Base-by-base conservation (phyloP, 2,888 invertebrate species). In the Reticulitermes lucifugus region DNA sequence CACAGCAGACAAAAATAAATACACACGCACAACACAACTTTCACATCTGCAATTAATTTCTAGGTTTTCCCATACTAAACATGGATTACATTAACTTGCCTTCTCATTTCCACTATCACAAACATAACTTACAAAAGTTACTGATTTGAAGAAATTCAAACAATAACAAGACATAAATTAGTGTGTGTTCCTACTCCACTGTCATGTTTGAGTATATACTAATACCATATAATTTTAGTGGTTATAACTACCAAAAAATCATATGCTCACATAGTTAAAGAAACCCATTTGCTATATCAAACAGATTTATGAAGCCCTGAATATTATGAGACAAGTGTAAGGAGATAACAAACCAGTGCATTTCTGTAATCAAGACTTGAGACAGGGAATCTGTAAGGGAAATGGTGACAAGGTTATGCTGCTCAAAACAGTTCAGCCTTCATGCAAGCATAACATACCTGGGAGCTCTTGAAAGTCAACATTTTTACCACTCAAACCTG, bases 1-100 rank as follows among this genome's bases (percentile, higher is more conserved):
- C 77, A 77, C 77, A 46, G 5, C 25, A 14, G 43, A 43, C 35
- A 75, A 14, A 75, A 75, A 77, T 77, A 77, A 77, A 77, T 77
- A 77, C 46, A 77, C 46, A 77, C 46, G n/a, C 77, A 77, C 77
- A 77, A 41, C 73, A 73, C 41, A 73, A 18, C 22, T 35, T 46
- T 46, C 77, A 43, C 4, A 77, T 73, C 77, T n/a, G 46, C 12
- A 46, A 41, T 73, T 41, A 14, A 35, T 73, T 41, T 73, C n/a
- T 12, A 70, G 25, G n/a, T 0, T 25, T n/a, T 12, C 7, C 29
- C 10, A 35, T 41, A 35, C 41, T 14, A 41, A 18, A 73, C 43
- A 29, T 1, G 43, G 2, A 18, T 29, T 29, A 12, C 10, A 21
- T 21, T 65, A 70, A 29, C 25, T 12, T 70, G 10, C 2, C n/a